These are phyloP conservation scores for Acrossocheilus wenchowensis DNA, from an alignment of 2,797 vertebrate species.

Conservation along the genomic window DNA sequence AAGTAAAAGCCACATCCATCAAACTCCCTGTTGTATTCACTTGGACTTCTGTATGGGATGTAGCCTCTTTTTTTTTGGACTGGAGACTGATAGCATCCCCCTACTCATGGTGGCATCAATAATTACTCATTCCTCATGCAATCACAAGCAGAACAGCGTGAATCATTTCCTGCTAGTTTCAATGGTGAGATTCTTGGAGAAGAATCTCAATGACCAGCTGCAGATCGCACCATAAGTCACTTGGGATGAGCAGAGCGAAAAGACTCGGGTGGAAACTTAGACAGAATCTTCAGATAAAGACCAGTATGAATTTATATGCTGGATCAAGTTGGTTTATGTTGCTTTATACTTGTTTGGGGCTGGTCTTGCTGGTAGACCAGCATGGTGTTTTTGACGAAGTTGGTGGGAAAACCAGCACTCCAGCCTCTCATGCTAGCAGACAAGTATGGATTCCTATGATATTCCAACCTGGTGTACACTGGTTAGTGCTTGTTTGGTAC, in stretches of 20 bases:
- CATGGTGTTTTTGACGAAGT: neutral
- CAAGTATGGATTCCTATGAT: neutral
- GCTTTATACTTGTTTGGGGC: neutral
- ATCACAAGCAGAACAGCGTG: conserved; percentile 5
- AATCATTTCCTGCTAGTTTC: conserved; percentile 7
- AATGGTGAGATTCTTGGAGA: conserved; percentile 1
- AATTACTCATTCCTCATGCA: neutral
- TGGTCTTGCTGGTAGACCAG: neutral
- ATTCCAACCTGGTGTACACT: neutral
- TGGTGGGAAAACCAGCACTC: neutral
- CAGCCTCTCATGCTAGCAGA: neutral
- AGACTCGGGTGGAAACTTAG: neutral
- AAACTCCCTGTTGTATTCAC: neutral
- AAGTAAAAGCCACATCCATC: neutral
- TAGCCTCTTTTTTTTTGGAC: neutral
- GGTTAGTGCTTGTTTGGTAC: neutral
- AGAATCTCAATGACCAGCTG: conserved; percentile 13
- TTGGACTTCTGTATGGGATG: neutral
- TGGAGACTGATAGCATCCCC: conserved; percentile 4
- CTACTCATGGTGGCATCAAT: conserved; percentile 3
- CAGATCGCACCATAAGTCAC: neutral
- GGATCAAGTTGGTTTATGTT: neutral
- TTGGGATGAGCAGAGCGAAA: neutral
- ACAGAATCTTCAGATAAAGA: neutral
- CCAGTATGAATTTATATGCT: neutral